These are phyloP conservation scores for Hystrix brachyura DNA, from an alignment of 2,113 vertebrate species.

Conservation along the genomic window DNA sequence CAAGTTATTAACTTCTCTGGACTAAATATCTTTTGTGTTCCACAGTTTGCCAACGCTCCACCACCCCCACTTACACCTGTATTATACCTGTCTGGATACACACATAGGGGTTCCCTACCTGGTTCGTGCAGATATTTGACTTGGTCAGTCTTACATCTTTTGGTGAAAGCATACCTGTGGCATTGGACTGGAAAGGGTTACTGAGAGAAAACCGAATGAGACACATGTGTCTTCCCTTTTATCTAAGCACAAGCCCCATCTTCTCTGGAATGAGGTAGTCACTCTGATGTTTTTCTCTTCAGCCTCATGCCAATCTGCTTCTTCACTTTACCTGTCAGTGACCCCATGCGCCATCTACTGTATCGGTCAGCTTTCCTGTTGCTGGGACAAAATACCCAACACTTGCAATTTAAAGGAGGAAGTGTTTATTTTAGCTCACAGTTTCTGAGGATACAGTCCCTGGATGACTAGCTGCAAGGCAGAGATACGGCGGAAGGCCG, in stretches of 20 bases:
- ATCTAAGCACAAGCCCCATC: neutral
- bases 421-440: neutral
- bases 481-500: neutral
- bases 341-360: neutral
- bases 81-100: neutral
- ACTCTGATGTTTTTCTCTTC: neutral
- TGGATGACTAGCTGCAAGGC: neutral
- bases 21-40: neutral
- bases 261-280: neutral
- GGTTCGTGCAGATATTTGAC: no score
- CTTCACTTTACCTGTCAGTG: neutral
- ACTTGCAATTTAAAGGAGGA: neutral
- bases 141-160: constrained; percentile 44
- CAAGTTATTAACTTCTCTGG: neutral
- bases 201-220: constrained; percentile 77
- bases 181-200: constrained; percentile 79
- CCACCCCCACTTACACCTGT: neutral
- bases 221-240: constrained; percentile 20
- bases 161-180: constrained; percentile 68
- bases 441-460: neutral
- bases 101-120: neutral
- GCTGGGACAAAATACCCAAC: neutral
- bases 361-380: neutral
- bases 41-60: neutral
- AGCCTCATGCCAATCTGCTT: neutral